A percentile compares a stretch with the other conserved stretches of the same genome.
Conservation (phyloP, 2,797 vertebrate genomes). For the Neoniphon sammara region DNA sequence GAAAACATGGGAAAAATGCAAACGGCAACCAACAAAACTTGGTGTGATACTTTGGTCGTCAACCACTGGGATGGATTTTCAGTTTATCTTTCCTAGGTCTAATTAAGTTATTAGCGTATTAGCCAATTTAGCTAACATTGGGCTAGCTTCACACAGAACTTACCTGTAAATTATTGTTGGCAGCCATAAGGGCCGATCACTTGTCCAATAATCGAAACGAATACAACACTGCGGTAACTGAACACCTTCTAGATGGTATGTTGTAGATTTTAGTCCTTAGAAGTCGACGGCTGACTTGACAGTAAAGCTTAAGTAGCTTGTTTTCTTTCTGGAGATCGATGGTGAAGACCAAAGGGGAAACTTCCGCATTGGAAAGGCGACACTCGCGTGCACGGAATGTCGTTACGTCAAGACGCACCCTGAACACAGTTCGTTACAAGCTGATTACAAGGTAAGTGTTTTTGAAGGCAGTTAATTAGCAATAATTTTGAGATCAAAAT, state of each 20-base stretch:
- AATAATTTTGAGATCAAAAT: too few species aligned
- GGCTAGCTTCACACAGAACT: constrained; percentile 63
- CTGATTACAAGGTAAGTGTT: too few species aligned
- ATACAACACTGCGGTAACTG: constrained; percentile 16
- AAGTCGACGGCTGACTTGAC: background rate
- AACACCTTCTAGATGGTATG: constrained; percentile 12
- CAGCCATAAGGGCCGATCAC: constrained; percentile 82
- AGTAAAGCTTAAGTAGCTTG: constrained; percentile 29
- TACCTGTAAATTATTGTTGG: constrained; percentile 88
- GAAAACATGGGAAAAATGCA: background rate
- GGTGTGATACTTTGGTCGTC: rapidly evolving
- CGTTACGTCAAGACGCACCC: constrained; percentile 75
- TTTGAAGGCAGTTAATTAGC: too few species aligned
- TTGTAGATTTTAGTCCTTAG: background rate
- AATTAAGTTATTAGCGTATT: constrained; percentile 27
- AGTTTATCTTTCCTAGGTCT: background rate
- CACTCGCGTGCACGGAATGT: constrained; percentile 69
- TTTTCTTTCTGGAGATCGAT: constrained; percentile 73
- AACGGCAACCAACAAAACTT: background rate
- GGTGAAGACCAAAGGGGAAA: constrained; percentile 64
- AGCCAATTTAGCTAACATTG: constrained; percentile 21
- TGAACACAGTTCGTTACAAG: too few species aligned
- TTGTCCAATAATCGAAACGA: constrained; percentile 45
- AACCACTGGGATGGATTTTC: rapidly evolving
- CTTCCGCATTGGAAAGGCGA: constrained; percentile 86